Evolutionary conservation across 2,888 invertebrate genomes (phyloP).

Genomic region (Caenorhabditis sp.): DNA sequence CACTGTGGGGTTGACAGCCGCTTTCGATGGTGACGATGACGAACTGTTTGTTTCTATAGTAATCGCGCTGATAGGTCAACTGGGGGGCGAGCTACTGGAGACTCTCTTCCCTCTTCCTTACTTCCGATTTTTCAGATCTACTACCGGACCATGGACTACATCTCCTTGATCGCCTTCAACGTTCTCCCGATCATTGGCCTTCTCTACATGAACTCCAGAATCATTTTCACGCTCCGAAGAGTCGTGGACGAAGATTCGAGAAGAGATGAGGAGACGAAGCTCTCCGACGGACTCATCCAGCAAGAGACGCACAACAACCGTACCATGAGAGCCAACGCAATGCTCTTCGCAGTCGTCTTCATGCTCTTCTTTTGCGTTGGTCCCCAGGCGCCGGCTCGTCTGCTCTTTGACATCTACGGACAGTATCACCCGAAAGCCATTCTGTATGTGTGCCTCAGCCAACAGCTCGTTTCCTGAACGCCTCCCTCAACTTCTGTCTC

Average conservation of each 20-base stretch:
- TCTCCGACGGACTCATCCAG: constrained; percentile 63
- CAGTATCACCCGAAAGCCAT: constrained; percentile 74
- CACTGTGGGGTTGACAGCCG: constrained; percentile 31
- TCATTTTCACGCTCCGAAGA: constrained; percentile 74
- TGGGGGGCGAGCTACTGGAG: not conserved
- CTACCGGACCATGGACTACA: constrained; percentile 75
- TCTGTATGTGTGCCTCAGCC: constrained; percentile 75
- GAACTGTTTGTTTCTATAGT: constrained; percentile 40
- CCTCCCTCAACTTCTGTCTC: constrained; percentile 77
- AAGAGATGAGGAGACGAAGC: constrained; percentile 61
- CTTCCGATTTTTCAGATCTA: constrained; percentile 66
- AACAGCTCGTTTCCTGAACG: constrained; percentile 78
- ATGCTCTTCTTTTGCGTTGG: constrained; percentile 77
- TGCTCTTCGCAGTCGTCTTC: constrained; percentile 79
- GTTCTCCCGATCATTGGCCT: constrained; percentile 75
- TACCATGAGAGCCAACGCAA: constrained; percentile 76
- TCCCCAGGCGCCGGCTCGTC: constrained; percentile 78
- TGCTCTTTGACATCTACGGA: constrained; percentile 76
- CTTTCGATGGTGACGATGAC: constrained; percentile 16
- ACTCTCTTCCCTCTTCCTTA: too few relatives aligned
- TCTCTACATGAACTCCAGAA: constrained; percentile 70
- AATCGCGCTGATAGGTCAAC: not conserved
- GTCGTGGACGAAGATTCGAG: constrained; percentile 73
- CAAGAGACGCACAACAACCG: constrained; percentile 64
- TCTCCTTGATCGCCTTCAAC: constrained; percentile 76